phyloP scores from a whole-genome alignment of 2,888 invertebrate species.

The Mythimna lalbum region DNA sequence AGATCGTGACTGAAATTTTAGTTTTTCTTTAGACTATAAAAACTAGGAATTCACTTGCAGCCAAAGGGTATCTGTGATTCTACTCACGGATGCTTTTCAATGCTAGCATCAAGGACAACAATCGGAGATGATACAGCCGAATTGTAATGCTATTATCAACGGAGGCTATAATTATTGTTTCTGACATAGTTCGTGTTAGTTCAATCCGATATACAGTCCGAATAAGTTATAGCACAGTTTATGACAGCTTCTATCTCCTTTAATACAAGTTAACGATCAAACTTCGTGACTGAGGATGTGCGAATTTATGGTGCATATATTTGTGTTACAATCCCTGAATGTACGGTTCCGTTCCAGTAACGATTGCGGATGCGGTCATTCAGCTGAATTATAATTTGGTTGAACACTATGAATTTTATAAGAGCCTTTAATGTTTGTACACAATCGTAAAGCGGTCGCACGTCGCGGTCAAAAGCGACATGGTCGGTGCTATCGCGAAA shows the following conservation, averaged over 20 bases:
- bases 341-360: slow-evolving; percentile 27
- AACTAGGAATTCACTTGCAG: slow-evolving; percentile 73
- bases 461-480: slow-evolving; percentile 46
- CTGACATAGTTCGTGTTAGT: slow-evolving; percentile 36
- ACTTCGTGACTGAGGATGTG: slow-evolving; percentile 71
- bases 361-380: slow-evolving; percentile 32
- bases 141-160: slow-evolving; percentile 73
- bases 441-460: slow-evolving; percentile 48
- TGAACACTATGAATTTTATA: slow-evolving; percentile 42
- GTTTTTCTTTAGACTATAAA: slow-evolving; percentile 68
- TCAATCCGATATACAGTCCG: slow-evolving; percentile 59
- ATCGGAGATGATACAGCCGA: slow-evolving; percentile 75
- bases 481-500: slow-evolving; percentile 54
- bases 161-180: slow-evolving; percentile 30
- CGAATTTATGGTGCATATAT: slow-evolving; percentile 67
- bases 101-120: slow-evolving; percentile 75
- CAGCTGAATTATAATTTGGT: slow-evolving; percentile 35
- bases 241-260: slow-evolving; percentile 71
- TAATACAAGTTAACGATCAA: slow-evolving; percentile 73
- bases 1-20: slow-evolving; percentile 75
- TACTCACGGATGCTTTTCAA: slow-evolving; percentile 72
- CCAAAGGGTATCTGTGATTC: slow-evolving; percentile 79
- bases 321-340: slow-evolving; percentile 52
- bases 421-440: slow-evolving; percentile 44
- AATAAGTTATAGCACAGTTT: slow-evolving; percentile 69